Base-by-base conservation (phyloP, 1,140 invertebrate species). In the Habropoda laboriosa region DNA sequence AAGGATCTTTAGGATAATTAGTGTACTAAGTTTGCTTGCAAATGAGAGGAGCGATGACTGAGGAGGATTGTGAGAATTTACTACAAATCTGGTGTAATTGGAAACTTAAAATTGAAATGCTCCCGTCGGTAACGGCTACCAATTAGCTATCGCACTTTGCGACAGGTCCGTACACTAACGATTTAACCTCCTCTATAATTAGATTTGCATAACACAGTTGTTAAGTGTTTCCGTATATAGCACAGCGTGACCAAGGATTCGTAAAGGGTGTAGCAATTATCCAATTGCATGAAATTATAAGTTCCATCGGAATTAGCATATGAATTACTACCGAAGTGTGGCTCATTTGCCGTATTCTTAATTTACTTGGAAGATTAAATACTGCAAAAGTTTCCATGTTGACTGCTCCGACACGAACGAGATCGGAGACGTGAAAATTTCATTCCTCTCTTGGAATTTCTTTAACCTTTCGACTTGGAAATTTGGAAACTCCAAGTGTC, bases 101-200 rank as follows among this genome's bases (percentile, higher is more conserved):
- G n/a, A n/a, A n/a, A n/a, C n/a, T 47, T 1, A 8, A 21, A 32
- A 32, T 66, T n/a, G 3, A 47, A 66, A 27, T 64, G 61, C 38
- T 12, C 40, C 21, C 40, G 3, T 12, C 24, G 3, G 24, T 42
- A 42, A 42, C 60, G 42, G 16, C 60, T 27, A 63, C 7, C 7
- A 63, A 63, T 63, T 63, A 42, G 16, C 38, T n/a, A 40, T 63
- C 13, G 16, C 38, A 27, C 38, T 63, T 27, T 13, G 38, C 60
- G 60, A 63, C 60, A 63, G 60, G 42, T 63, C 16, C 38, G 16
- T 18, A 27, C 42, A n/a, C 63, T 66, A 66, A 66, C 63, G 63
- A 66, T 18, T 27, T 47, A 47, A 47, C 42, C 42, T 18, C 30
- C 40, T 32, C 42, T 66, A n/a, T 32, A 47, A 66, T 66, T 47